Base-by-base conservation (phyloP, 2,888 invertebrate species). In the Acanthacorydalis orientalis region DNA sequence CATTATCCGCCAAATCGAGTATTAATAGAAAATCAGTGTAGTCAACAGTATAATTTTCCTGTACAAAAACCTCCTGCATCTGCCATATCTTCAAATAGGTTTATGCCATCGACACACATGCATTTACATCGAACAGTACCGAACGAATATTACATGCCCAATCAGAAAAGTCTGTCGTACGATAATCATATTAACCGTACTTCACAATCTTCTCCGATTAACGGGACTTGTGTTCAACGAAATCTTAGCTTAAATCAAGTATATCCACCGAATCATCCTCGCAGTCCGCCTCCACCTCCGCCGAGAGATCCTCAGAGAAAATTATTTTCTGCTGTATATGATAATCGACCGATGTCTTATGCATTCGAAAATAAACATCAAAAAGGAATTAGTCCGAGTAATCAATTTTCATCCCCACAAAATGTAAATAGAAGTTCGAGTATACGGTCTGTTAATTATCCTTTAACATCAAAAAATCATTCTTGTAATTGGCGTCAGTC, bases 241-340 rank as follows among this genome's bases (percentile, higher is more conserved):
- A 62, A 62, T 53, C 52, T 59, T 23, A 60, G 58, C 51, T 51
- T 62, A 31, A 56, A 60, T 10, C 63, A 63, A 34, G 47, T 48
- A 14, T 47, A 44, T 42, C 48, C 53, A 32, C 53, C 54, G 43
- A 15, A 37, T 42, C 33, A 42, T 33, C 45, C 57, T 6, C 55
- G 56, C 38, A 57, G 56, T 34, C 84, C 86, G 6, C 86, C 87
- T 0, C 78, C 81, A 4, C 86, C 86, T 31, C 86, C 87, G 1
- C 85, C 86, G n/a, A 69, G 83, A 55, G 84, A 83, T 63, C 83
- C 80, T 53, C 71, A 75, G 56, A 72, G 78, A 50, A 72, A 76
- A 62, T 69, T 69, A 51, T 47, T 38, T 54, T 58, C 51, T 57
- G 61, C 50, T 54, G 56, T 51, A 58, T 23, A 60, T 54, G 57